These are phyloP conservation scores for Amazona vittata DNA, from an alignment of 2,113 vertebrate genomes.

Conservation along the genomic window DNA sequence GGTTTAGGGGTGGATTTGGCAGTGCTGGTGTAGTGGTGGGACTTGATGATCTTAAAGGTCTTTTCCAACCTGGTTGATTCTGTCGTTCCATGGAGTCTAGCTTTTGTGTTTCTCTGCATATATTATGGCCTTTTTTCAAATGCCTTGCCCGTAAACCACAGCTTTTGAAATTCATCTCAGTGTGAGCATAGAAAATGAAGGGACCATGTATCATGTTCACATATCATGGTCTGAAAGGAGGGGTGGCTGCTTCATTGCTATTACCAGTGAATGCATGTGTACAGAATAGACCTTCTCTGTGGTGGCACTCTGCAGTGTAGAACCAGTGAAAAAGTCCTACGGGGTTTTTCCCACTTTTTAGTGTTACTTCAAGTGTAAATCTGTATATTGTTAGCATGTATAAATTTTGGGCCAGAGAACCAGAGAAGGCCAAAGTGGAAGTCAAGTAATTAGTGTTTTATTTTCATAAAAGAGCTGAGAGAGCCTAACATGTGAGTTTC, in stretches of 20 bases:
- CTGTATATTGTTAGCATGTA: background rate
- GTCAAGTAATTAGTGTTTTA: background rate
- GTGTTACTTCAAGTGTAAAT: background rate
- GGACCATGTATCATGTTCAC: fast-evolving
- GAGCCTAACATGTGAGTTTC: background rate
- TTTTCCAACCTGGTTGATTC: background rate
- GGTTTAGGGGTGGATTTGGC: background rate
- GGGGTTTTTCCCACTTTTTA: background rate
- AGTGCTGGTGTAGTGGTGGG: background rate
- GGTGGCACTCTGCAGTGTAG: fast-evolving
- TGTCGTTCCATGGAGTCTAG: background rate
- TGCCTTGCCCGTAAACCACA: background rate
- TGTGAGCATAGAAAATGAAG: background rate
- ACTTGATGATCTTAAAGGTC: background rate
- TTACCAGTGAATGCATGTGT: fast-evolving
- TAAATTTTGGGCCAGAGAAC: background rate
- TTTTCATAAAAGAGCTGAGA: background rate
- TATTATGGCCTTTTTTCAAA: background rate
- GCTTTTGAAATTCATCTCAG: background rate
- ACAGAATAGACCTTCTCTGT: background rate
- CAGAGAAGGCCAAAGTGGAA: background rate
- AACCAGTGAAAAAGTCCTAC: background rate
- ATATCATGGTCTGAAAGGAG: background rate
- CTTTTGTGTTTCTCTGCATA: background rate
- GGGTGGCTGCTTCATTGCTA: background rate